Base-by-base conservation (phyloP, 2,113 vertebrate genomes). In the Actinemys pallida region DNA sequence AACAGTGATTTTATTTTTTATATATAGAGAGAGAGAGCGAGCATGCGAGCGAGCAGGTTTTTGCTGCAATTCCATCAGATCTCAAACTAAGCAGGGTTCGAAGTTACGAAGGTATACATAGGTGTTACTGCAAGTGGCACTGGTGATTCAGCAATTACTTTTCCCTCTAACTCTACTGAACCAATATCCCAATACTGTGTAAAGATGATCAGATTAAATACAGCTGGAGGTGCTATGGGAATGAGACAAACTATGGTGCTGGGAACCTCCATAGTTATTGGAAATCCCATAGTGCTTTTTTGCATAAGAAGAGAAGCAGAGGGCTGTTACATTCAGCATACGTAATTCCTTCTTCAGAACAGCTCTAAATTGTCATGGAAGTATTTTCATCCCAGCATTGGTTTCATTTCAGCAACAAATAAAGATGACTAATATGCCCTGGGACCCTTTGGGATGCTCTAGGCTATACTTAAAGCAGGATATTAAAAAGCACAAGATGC, bases 151-250 rank as follows among this genome's bases (percentile, higher is more conserved):
- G 22, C 24, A 45, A 25, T 45, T 45, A 76, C 24, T 69, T 76
- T 45, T 45, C 39, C 39, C 72, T 45, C 22, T 39, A 76, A 45
- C 11, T 76, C 39, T 76, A 25, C 72, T 76, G 39, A 76, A 13
- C 5, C 10, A 42, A 27, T 45, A 76, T 45, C 22, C 11, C 72
- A 76, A n/a, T n/a, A 78, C 39, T 47, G 72, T 25, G 75, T 16
- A 78, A 78, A 78, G 39, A 5, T 52, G 0, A 0, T 0, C 0
- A 83, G 59, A 76, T 3, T 4, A 0, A 0, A 27, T 9, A 59
- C 45, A 76, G 31, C 53, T 8, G 31, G 54, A 90, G 49, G 86
- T 0, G 1, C 5, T 59, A 69, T 50, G 56, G 31, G 4, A 19
- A 39, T 39, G n/a, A 39, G n/a, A 72, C 11, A 12, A 89, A 72